Percentiles rank a stretch among this genome's conserved stretches.
phyloP scores from a whole-genome alignment of 1,140 invertebrate genomes.

The Stenopsyche tienmushanensis region DNA sequence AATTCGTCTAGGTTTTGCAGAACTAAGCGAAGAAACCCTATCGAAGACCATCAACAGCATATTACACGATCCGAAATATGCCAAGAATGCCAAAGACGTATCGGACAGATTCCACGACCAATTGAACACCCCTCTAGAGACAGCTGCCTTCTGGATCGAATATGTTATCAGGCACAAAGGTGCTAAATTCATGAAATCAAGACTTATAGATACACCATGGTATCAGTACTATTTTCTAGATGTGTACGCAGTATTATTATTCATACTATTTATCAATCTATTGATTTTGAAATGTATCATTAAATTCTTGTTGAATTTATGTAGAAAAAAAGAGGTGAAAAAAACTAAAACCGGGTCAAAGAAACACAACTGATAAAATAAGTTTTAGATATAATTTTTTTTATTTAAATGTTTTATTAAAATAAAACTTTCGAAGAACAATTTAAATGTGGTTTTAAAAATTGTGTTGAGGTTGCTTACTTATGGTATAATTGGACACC shows the following conservation, averaged over 20 bases:
- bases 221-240: constrained; percentile 21
- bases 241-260: constrained; percentile 12
- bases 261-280: not conserved
- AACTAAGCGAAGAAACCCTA: constrained; percentile 46
- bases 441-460: too few species aligned
- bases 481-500: too few species aligned
- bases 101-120: constrained; percentile 42
- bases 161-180: constrained; percentile 45
- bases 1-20: constrained; percentile 45
- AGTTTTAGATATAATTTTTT: too few species aligned
- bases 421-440: too few species aligned
- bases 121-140: constrained; percentile 41
- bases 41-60: constrained; percentile 40
- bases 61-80: constrained; percentile 28
- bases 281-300: not conserved
- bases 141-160: constrained; percentile 47
- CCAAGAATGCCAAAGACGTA: constrained; percentile 32
- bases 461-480: too few species aligned
- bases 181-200: constrained; percentile 42
- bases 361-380: too few species aligned
- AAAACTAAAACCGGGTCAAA: too few species aligned
- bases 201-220: constrained; percentile 41
- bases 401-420: too few species aligned
- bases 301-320: too few species aligned
- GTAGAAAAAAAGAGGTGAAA: not conserved